Percentiles rank a stretch among this genome's conserved stretches.
phyloP scores from a whole-genome alignment of 2,888 invertebrate species.

The Caenorhabditis imperialis region DNA sequence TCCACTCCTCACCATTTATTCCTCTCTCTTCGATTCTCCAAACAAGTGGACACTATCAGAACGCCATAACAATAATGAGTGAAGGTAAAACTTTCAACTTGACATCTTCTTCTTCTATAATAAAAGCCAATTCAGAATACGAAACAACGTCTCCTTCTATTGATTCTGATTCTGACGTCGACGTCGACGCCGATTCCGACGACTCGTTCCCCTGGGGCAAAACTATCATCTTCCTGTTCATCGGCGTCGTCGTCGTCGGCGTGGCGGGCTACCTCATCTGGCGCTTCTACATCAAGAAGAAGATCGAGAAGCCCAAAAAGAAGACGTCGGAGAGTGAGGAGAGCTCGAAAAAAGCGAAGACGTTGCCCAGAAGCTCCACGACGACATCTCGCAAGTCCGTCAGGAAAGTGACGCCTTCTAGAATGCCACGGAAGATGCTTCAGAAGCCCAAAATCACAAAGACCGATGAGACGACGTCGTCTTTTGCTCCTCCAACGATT shows the following conservation, averaged over 20 bases:
- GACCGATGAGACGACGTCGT: not conserved
- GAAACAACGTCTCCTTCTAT: too few species aligned
- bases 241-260: conserved; percentile 1
- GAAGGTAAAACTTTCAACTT: too few species aligned
- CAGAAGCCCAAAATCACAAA: too few species aligned
- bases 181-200: too few species aligned
- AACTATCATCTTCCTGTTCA: conserved; percentile 9
- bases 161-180: too few species aligned
- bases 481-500: conserved; percentile 1
- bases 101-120: too few species aligned
- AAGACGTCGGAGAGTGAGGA: not conserved
- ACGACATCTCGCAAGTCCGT: too few species aligned
- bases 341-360: conserved; percentile 1
- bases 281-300: conserved; percentile 6
- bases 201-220: conserved; percentile 6
- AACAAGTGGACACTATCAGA: too few species aligned
- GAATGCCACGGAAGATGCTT: not conserved
- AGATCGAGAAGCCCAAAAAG: conserved; percentile 14
- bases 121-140: too few species aligned
- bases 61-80: too few species aligned
- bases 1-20: too few species aligned
- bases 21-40: too few species aligned
- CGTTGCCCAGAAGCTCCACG: not conserved
- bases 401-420: not conserved
- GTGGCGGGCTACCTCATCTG: not conserved